Conservation (phyloP, 1,140 invertebrate species). For the Bombus breviceps region DNA sequence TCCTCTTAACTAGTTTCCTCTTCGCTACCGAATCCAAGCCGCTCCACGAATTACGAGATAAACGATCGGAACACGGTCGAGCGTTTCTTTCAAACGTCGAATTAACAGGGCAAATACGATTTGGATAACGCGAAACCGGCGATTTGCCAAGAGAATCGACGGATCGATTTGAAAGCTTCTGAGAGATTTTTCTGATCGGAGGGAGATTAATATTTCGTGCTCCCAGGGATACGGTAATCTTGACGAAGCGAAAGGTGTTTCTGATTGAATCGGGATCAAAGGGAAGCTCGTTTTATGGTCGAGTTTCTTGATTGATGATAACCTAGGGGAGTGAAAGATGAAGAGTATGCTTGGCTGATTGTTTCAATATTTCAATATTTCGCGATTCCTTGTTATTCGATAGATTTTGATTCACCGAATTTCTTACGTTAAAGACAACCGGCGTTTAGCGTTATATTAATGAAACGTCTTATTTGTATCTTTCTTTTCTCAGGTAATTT, state of each 20-base stretch:
- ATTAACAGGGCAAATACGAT: constrained; percentile 36
- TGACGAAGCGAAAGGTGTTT: neutral
- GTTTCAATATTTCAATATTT: constrained; percentile 5
- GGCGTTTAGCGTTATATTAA: neutral
- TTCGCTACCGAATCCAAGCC: neutral
- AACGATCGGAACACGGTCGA: constrained; percentile 17
- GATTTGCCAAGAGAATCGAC: neutral
- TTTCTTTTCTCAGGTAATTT: no score
- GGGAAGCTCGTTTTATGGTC: neutral
- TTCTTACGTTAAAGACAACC: neutral
- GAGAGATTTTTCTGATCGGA: constrained; percentile 8
- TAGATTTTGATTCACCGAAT: neutral
- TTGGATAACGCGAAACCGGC: constrained; percentile 19
- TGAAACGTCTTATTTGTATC: no score
- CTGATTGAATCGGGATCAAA: constrained; percentile 7
- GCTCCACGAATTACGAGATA: constrained; percentile 34
- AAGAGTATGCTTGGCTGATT: neutral
- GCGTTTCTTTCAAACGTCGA: neutral
- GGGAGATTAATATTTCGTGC: neutral
- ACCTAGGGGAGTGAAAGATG: neutral
- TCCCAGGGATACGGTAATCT: neutral
- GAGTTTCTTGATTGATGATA: constrained; percentile 12
- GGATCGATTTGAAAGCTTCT: neutral
- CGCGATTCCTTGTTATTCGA: neutral
- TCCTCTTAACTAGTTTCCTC: constrained; percentile 7